A percentile compares a stretch with the other conserved stretches of the same genome.
Evolutionary conservation across 2,797 vertebrate species (phyloP).

Genomic region (Pantherophis alleghaniensis): DNA sequence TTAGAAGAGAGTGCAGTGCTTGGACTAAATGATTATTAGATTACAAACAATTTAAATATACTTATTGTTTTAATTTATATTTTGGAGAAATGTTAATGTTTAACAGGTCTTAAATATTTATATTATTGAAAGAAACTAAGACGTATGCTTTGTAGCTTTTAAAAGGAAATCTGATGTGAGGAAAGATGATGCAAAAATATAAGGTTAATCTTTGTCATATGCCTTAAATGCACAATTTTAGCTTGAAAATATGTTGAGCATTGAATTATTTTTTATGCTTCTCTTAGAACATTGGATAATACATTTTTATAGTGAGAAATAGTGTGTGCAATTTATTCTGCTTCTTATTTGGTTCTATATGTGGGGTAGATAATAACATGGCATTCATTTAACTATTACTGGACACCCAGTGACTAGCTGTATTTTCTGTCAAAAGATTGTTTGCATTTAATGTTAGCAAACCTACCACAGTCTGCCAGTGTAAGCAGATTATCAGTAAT

Average conservation of each 20-base stretch:
- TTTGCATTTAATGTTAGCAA: slow-evolving; percentile 88
- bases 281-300: slow-evolving; percentile 55
- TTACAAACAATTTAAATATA: slow-evolving; percentile 44
- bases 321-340: slow-evolving; percentile 68
- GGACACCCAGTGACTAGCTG: slow-evolving; percentile 87
- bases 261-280: slow-evolving; percentile 62
- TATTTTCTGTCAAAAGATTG: slow-evolving; percentile 87
- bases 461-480: slow-evolving; percentile 84
- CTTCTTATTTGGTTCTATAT: slow-evolving; percentile 82
- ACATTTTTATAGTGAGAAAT: slow-evolving; percentile 62
- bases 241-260: slow-evolving; percentile 49
- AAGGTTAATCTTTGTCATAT: slow-evolving; percentile 58
- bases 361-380: slow-evolving; percentile 84
- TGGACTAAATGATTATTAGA: slow-evolving; percentile 32
- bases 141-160: slow-evolving; percentile 32
- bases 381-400: slow-evolving; percentile 86
- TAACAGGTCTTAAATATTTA: slow-evolving; percentile 52
- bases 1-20: slow-evolving; percentile 11
- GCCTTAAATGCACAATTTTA: slow-evolving; percentile 62
- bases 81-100: slow-evolving; percentile 36
- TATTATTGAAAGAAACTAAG: slow-evolving; percentile 48
- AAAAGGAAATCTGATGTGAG: slow-evolving; percentile 59
- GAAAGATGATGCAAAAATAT: slow-evolving; percentile 54
- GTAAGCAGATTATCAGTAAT: slow-evolving; percentile 95
- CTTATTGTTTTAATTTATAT: slow-evolving; percentile 39